A percentile compares a stretch with the other conserved stretches of the same genome.
These are phyloP conservation scores for Leptopilina clavipes DNA, from an alignment of 1,140 invertebrate genomes.

Conservation along the genomic window DNA sequence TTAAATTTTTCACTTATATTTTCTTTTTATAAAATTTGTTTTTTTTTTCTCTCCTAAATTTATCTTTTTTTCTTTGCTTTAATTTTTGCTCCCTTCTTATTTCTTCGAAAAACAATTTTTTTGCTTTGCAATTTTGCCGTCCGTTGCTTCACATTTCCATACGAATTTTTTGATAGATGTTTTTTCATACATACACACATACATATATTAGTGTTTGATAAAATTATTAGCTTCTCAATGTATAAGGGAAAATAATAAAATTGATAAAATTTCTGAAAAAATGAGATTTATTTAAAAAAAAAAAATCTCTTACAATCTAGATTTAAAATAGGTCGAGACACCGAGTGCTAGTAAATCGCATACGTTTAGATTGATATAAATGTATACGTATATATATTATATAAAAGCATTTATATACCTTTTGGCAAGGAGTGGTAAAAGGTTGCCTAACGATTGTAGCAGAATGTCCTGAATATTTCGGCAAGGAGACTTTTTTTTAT, in stretches of 20 bases:
- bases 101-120: too few relatives aligned
- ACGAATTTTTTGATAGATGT: constrained; percentile 21
- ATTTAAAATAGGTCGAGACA: constrained; percentile 36
- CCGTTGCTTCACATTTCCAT: constrained; percentile 26
- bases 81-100: too few relatives aligned
- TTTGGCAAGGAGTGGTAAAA: constrained; percentile 62
- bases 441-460: constrained; percentile 62
- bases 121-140: constrained; percentile 7
- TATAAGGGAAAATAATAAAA: constrained; percentile 16
- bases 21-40: too few relatives aligned
- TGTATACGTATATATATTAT: constrained; percentile 16
- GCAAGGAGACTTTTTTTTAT: constrained; percentile 61
- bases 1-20: too few relatives aligned
- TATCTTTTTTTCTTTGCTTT: too few relatives aligned
- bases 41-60: too few relatives aligned
- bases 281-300: neutral
- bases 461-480: constrained; percentile 70
- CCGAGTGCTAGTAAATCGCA: constrained; percentile 34
- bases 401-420: constrained; percentile 2
- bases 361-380: constrained; percentile 30
- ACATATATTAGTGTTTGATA: neutral
- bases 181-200: constrained; percentile 21
- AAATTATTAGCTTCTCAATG: neutral
- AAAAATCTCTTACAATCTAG: neutral
- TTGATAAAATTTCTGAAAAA: constrained; percentile 12